phyloP scores from a whole-genome alignment of 2,888 invertebrate genomes.

The Ennomos fuscantarius region DNA sequence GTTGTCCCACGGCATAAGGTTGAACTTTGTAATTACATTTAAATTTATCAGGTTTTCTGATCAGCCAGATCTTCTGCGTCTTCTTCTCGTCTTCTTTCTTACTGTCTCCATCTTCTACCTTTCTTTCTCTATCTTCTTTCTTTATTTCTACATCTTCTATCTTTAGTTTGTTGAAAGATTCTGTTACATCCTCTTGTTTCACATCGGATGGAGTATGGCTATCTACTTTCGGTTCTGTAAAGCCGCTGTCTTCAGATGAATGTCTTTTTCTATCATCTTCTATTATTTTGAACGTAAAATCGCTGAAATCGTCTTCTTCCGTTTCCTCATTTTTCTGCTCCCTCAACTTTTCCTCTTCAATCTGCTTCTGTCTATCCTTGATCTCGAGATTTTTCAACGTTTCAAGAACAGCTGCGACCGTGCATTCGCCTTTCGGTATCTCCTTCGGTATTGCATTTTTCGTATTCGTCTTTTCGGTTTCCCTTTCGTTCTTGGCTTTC shows the following conservation, averaged over 20 bases:
- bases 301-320: slow-evolving; percentile 54
- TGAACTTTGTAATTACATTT: slow-evolving; percentile 26
- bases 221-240: slow-evolving; percentile 53
- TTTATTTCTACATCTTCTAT: slow-evolving; percentile 39
- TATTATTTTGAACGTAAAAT: slow-evolving; percentile 60
- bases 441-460: slow-evolving; percentile 16
- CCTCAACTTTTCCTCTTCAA: slow-evolving; percentile 17
- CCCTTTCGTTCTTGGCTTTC: slow-evolving; percentile 32
- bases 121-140: slow-evolving; percentile 35
- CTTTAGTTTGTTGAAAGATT: slow-evolving; percentile 51
- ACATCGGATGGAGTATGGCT: not conserved
- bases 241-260: slow-evolving; percentile 72
- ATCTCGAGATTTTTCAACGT: slow-evolving; percentile 30
- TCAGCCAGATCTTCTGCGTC: slow-evolving; percentile 12
- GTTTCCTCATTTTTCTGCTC: slow-evolving; percentile 26
- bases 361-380: slow-evolving; percentile 22
- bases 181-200: slow-evolving; percentile 46
- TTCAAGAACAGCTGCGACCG: slow-evolving; percentile 30
- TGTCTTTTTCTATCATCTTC: slow-evolving; percentile 57
- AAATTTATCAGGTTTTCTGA: slow-evolving; percentile 17
- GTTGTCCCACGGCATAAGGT: slow-evolving; percentile 24
- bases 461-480: slow-evolving; percentile 16
- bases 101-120: slow-evolving; percentile 35
- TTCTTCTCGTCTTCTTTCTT: slow-evolving; percentile 34
- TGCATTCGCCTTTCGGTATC: slow-evolving; percentile 6